These are phyloP conservation scores for Lottia scabra DNA, from an alignment of 2,888 invertebrate species.

Conservation along the genomic window DNA sequence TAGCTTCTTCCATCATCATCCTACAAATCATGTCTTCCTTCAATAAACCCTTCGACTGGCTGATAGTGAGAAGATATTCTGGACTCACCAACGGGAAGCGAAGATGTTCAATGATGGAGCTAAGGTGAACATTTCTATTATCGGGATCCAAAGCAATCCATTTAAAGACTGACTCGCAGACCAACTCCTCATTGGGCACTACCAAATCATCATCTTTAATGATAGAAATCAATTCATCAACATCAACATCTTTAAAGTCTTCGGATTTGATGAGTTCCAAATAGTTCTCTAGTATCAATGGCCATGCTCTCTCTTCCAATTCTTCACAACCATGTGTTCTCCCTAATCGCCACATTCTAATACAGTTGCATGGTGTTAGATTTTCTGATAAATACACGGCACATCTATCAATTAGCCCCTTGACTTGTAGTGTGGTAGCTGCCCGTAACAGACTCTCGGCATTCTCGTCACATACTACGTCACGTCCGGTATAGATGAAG, in stretches of 20 bases:
- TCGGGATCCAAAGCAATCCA: slow-evolving; percentile 78
- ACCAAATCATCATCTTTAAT: slow-evolving; percentile 85
- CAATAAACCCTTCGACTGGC: slow-evolving; percentile 23
- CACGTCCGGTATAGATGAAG: slow-evolving; percentile 85
- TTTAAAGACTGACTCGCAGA: slow-evolving; percentile 79
- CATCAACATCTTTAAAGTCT: slow-evolving; percentile 73
- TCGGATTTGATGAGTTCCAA: slow-evolving; percentile 39
- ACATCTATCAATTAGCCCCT: slow-evolving; percentile 83
- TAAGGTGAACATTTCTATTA: slow-evolving; percentile 72
- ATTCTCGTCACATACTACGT: slow-evolving; percentile 81
- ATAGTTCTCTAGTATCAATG: slow-evolving; percentile 75
- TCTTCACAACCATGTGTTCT: slow-evolving; percentile 79
- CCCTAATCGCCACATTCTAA: slow-evolving; percentile 86
- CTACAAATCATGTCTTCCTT: slow-evolving; percentile 37
- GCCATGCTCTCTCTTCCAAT: slow-evolving; percentile 78
- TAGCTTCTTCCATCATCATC: slow-evolving; percentile 44
- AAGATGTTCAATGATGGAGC: slow-evolving; percentile 47
- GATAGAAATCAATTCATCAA: slow-evolving; percentile 81
- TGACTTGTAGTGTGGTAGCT: slow-evolving; percentile 87
- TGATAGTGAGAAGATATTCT: slow-evolving; percentile 48
- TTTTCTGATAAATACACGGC: slow-evolving; percentile 80
- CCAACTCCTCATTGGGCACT: slow-evolving; percentile 86
- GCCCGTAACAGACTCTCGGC: slow-evolving; percentile 80
- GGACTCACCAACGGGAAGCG: slow-evolving; percentile 52
- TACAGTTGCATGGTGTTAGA: slow-evolving; percentile 82